A percentile compares a stretch with the other conserved stretches of the same genome.
Conservation (phyloP, 2,888 invertebrate genomes). For the Cheilosia soror region DNA sequence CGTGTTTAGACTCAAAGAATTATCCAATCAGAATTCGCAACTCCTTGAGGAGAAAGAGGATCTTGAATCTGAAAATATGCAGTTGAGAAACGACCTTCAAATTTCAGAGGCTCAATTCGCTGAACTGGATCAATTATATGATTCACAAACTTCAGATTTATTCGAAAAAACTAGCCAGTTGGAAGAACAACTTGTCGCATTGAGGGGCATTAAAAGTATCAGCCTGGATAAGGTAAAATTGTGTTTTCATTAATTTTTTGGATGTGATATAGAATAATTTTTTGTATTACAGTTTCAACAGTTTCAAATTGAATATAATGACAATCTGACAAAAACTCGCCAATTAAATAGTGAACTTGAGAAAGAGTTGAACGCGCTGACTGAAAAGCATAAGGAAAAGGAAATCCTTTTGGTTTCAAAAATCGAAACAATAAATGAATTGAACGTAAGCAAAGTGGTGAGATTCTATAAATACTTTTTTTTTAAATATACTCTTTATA, state of each 20-base stretch:
- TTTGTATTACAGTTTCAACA: conserved; percentile 17
- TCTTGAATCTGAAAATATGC: conserved; percentile 49
- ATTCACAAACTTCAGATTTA: conserved; percentile 38
- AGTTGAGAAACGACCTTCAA: conserved; percentile 23
- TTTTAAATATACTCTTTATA: not conserved
- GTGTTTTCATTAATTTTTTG: not conserved
- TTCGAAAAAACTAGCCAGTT: conserved; percentile 19
- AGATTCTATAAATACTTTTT: not conserved
- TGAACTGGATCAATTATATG: conserved; percentile 58
- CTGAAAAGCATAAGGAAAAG: not conserved
- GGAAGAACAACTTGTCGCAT: not conserved
- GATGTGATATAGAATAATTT: not conserved
- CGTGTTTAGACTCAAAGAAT: conserved; percentile 42
- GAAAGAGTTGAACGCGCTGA: not conserved
- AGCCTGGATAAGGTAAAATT: conserved; percentile 34
- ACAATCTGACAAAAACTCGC: conserved; percentile 1
- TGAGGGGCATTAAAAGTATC: conserved; percentile 12
- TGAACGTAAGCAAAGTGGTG: conserved; percentile 8
- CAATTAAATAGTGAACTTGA: conserved; percentile 26
- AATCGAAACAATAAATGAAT: not conserved
- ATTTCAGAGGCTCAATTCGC: conserved; percentile 56
- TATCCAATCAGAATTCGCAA: conserved; percentile 50
- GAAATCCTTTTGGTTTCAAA: not conserved
- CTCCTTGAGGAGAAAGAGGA: conserved; percentile 30
- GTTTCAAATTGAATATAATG: conserved; percentile 38